Percentiles rank a stretch among this genome's conserved stretches.
These are phyloP conservation scores for Druon quercuslanigerum DNA, from an alignment of 1,140 invertebrate species.

Conservation along the genomic window DNA sequence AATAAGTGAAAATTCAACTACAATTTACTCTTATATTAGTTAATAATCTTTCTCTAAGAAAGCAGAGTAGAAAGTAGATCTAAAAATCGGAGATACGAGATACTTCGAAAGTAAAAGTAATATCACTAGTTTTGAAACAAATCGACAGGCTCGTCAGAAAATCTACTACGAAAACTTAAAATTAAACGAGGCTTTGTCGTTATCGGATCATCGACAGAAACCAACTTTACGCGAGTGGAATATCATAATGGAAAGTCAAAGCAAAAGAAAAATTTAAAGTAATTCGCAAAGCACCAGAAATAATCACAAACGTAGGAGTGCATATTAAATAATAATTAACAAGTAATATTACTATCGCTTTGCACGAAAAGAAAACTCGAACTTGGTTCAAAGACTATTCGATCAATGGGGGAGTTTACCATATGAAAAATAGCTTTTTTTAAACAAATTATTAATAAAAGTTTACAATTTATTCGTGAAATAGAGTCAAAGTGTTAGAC, in stretches of 20 bases:
- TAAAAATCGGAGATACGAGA: conserved; percentile 3
- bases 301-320: not conserved
- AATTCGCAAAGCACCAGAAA: conserved; percentile 14
- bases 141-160: not conserved
- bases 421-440: no score
- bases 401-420: not conserved
- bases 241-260: not conserved
- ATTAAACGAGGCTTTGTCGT: not conserved
- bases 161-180: not conserved
- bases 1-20: conserved; percentile 33
- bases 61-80: not conserved
- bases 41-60: conserved; percentile 23
- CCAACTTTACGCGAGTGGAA: not conserved
- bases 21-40: conserved; percentile 13
- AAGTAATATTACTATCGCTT: not conserved
- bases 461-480: no score
- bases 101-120: conserved; percentile 21
- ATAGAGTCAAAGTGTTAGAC: no score
- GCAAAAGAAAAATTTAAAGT: not conserved
- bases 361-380: not conserved
- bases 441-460: no score
- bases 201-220: not conserved
- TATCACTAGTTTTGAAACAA: conserved; percentile 21
- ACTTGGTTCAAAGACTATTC: conserved; percentile 18
- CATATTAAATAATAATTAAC: not conserved